Conservation (phyloP, 2,113 vertebrate genomes). For the Syrrhaptes paradoxus region DNA sequence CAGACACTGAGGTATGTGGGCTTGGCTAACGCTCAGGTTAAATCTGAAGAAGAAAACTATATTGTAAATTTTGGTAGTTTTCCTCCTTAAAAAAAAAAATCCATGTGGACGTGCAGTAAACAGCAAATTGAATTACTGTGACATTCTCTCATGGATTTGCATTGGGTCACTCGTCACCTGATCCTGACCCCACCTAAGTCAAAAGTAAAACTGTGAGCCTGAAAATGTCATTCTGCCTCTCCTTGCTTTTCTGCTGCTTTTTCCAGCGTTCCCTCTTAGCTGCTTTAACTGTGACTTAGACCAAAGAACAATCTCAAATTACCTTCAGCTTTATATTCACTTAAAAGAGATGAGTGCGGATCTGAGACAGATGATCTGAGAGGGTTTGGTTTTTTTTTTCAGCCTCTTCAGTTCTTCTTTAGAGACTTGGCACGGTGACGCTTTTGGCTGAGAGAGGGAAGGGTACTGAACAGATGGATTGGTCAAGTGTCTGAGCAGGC, state of each 20-base stretch:
- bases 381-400: not conserved
- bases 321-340: slow-evolving; percentile 37
- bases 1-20: accelerated
- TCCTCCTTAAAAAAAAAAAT: not conserved
- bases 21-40: not conserved
- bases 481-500: slow-evolving; percentile 12
- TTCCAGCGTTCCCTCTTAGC: not conserved
- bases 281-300: not conserved
- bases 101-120: not conserved
- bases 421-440: not conserved
- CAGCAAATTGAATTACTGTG: not conserved
- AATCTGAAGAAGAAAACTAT: not conserved
- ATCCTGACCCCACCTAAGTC: not conserved
- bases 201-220: slow-evolving; percentile 16
- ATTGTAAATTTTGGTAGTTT: not conserved
- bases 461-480: slow-evolving; percentile 9
- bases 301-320: slow-evolving; percentile 40
- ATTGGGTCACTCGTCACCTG: not conserved
- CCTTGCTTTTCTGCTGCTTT: not conserved
- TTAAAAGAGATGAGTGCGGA: slow-evolving; percentile 36
- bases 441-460: not conserved
- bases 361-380: slow-evolving; percentile 38
- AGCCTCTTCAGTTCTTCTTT: not conserved
- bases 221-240: slow-evolving; percentile 20
- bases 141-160: not conserved